These are phyloP conservation scores for Aspidoscelis tigris DNA, from an alignment of 2,113 vertebrate genomes.

Conservation along the genomic window DNA sequence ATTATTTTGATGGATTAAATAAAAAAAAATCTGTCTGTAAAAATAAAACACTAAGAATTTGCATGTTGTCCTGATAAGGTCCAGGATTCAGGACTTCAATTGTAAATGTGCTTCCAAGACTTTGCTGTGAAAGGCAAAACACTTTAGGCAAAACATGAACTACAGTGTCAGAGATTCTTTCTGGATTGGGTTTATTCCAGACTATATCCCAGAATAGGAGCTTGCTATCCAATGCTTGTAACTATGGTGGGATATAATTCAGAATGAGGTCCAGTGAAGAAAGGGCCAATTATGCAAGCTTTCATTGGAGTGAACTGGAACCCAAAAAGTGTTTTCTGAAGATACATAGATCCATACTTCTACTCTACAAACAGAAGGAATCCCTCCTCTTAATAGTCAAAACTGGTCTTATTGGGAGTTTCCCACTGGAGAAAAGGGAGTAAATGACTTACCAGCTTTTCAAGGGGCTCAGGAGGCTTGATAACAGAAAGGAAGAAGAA, in stretches of 20 bases:
- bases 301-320: slow-evolving; percentile 43
- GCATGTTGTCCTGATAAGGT: slow-evolving; percentile 39
- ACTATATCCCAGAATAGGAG: no score
- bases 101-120: not conserved
- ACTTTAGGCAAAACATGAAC: no score
- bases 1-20: not conserved
- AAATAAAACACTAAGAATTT: not conserved
- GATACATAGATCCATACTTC: not conserved
- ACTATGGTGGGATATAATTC: no score
- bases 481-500: not conserved
- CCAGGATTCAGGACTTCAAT: slow-evolving; percentile 50
- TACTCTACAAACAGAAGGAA: not conserved
- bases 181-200: no score
- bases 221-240: no score
- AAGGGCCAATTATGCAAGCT: slow-evolving; percentile 13
- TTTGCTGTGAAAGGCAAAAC: slow-evolving; percentile 41
- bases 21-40: not conserved
- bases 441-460: not conserved
- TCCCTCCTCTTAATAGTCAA: not conserved
- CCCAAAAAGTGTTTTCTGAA: slow-evolving; percentile 51
- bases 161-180: no score
- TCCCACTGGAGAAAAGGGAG: not conserved
- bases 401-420: not conserved
- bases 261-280: no score
- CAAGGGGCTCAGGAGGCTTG: not conserved